Percentiles rank a stretch among this genome's conserved stretches.
These are phyloP conservation scores for Narcine bancroftii DNA, from an alignment of 2,113 vertebrate species.

Conservation along the genomic window DNA sequence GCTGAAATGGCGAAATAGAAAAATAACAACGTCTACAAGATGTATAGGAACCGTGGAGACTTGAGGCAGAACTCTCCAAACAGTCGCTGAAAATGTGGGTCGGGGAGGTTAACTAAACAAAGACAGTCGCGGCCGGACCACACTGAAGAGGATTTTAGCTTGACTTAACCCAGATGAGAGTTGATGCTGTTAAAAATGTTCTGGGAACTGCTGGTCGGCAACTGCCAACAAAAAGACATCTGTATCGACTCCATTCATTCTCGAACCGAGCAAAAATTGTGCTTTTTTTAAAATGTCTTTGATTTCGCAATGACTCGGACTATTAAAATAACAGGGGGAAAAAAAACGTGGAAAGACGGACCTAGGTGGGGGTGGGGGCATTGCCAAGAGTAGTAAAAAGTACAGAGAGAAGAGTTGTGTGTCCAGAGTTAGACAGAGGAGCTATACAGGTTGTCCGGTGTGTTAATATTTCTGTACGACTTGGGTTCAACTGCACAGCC, in stretches of 20 bases:
- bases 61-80: conserved; percentile 62
- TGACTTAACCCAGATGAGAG: conserved; percentile 68
- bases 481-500: background rate
- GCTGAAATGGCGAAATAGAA: background rate
- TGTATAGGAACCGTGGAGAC: conserved; percentile 58
- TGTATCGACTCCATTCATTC: background rate
- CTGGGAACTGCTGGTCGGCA: conserved; percentile 53
- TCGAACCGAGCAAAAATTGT: background rate
- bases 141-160: conserved; percentile 75
- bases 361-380: too few relatives aligned
- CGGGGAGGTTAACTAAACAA: conserved; percentile 88
- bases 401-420: background rate
- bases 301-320: background rate
- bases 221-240: conserved; percentile 25
- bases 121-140: conserved; percentile 80
- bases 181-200: conserved; percentile 71
- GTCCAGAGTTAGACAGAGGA: background rate
- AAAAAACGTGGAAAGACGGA: background rate
- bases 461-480: background rate
- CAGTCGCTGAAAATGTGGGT: conserved; percentile 74
- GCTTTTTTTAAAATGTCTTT: background rate
- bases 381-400: background rate
- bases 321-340: background rate
- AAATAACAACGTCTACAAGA: conserved; percentile 47
- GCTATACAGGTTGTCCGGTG: background rate